A percentile compares a stretch with the other conserved stretches of the same genome.
phyloP scores from a whole-genome alignment of 2,797 vertebrate species.

The Sphenopsis melanotis region DNA sequence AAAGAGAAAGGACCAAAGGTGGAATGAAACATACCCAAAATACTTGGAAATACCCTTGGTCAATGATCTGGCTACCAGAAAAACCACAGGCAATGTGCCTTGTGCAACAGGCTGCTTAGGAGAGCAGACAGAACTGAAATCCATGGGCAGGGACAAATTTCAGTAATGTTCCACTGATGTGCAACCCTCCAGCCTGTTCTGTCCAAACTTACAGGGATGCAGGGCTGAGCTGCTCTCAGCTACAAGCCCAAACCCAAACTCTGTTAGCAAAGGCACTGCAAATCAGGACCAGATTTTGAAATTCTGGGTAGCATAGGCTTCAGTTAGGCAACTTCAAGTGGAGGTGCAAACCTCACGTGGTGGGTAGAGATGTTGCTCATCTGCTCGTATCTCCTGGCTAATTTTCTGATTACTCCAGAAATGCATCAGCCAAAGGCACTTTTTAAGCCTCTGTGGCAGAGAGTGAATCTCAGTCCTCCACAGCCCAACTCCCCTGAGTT shows the following conservation, averaged over 20 bases:
- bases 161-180: not conserved
- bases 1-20: not conserved
- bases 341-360: not conserved
- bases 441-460: not conserved
- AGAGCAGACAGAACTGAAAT: not conserved
- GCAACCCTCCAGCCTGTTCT: not conserved
- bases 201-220: not conserved
- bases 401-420: not conserved
- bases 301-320: not conserved
- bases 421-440: not conserved
- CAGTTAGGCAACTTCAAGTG: not conserved
- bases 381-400: not conserved
- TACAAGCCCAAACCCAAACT: not conserved
- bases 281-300: not conserved
- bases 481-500: not conserved
- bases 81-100: not conserved
- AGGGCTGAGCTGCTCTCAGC: not conserved
- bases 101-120: not conserved
- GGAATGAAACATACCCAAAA: not conserved
- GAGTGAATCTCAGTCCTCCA: not conserved
- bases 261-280: not conserved
- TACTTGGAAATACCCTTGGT: not conserved
- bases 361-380: not conserved
- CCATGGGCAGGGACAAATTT: not conserved
- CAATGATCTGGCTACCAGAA: not conserved